Evolutionary conservation across 2,797 vertebrate species (phyloP).

Genomic region (Triplophysa yarkandensis): DNA sequence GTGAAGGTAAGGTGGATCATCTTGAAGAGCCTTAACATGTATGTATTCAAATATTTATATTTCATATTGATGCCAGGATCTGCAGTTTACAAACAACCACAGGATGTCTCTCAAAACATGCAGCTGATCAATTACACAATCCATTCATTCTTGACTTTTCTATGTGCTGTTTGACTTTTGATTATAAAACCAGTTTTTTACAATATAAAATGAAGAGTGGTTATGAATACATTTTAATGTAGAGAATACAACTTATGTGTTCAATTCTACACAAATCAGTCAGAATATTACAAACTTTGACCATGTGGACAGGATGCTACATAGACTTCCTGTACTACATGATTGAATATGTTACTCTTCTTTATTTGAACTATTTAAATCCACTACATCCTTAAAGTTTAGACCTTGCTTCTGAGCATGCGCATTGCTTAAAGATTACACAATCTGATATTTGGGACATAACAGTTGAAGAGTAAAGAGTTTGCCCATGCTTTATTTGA

Average conservation of each 20-base stretch:
- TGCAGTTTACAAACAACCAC: constrained; percentile 22
- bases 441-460: neutral
- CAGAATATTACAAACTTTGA: too few species aligned
- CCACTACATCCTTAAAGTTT: neutral
- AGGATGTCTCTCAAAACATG: constrained; percentile 1
- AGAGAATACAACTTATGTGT: too few species aligned
- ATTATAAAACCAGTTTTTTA: too few species aligned
- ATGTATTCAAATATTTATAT: constrained; percentile 1
- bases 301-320: too few species aligned
- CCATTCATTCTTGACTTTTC: neutral
- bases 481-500: too few species aligned
- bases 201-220: too few species aligned
- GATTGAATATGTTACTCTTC: too few species aligned
- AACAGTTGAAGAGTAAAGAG: too few species aligned
- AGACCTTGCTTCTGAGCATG: neutral
- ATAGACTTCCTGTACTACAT: too few species aligned
- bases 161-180: too few species aligned
- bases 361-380: neutral
- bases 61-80: constrained; percentile 27
- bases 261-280: too few species aligned
- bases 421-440: neutral
- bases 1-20: neutral
- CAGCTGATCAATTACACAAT: neutral
- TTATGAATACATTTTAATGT: too few species aligned
- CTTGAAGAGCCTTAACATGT: neutral